A percentile compares a stretch with the other conserved stretches of the same genome.
Evolutionary conservation across 2,113 vertebrate genomes (phyloP).

Genomic region (Rissa tridactyla): DNA sequence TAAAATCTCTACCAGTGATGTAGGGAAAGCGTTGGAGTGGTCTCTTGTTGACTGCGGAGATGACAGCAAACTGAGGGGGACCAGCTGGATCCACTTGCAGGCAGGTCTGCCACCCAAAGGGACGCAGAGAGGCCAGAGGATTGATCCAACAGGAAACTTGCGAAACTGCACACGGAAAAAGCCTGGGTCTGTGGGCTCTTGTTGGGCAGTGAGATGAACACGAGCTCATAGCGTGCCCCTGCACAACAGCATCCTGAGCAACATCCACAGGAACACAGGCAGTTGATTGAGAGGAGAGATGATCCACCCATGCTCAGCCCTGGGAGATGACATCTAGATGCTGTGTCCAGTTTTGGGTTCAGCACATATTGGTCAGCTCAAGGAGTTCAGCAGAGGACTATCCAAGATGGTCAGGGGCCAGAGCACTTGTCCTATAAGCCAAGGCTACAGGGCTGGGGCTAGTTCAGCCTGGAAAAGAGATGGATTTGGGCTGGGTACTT

Average conservation of each 20-base stretch:
- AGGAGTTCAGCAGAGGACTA: neutral
- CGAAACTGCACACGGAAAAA: neutral
- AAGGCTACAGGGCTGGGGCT: neutral
- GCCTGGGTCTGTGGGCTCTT: neutral
- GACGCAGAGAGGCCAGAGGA: neutral
- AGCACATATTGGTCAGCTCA: neutral
- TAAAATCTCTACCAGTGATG: neutral
- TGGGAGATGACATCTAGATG: neutral
- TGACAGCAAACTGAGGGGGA: neutral
- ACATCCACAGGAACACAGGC: neutral
- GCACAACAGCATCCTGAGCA: neutral
- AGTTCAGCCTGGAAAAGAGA: neutral
- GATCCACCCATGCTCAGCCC: neutral
- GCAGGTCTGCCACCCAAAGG: neutral
- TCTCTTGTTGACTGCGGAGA: neutral
- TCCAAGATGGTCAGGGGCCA: neutral
- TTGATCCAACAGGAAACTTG: neutral
- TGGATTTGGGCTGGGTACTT: neutral
- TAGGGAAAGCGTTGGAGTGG: neutral
- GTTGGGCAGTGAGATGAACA: neutral
- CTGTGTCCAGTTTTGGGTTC: neutral
- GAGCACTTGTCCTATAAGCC: neutral
- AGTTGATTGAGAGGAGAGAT: neutral
- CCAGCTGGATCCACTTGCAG: accelerated
- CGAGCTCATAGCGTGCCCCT: neutral